These are phyloP conservation scores for Drosophila seguyi DNA, from an alignment of 1,140 invertebrate species.

Conservation along the genomic window DNA sequence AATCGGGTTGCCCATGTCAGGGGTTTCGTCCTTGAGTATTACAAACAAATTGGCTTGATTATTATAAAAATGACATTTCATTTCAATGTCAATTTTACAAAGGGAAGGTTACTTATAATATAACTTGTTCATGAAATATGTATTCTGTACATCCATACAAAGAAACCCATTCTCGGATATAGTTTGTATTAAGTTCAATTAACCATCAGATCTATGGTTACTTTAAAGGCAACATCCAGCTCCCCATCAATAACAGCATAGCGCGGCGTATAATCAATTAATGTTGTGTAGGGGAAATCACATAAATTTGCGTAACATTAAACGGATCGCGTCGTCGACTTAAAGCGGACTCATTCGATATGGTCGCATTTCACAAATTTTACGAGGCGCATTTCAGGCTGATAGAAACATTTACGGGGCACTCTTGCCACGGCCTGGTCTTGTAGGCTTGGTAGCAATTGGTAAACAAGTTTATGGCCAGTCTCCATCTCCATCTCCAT, in stretches of 20 bases:
- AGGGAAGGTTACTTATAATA: not conserved
- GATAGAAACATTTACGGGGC: constrained; percentile 76
- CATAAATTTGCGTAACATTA: constrained; percentile 79
- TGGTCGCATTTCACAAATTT: constrained; percentile 76
- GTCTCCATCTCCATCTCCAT: constrained; percentile 20
- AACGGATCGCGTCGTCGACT: constrained; percentile 62
- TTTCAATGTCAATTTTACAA: not conserved
- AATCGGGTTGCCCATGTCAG: constrained; percentile 9
- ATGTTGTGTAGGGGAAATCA: constrained; percentile 68
- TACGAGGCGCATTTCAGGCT: constrained; percentile 75
- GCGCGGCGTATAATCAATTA: constrained; percentile 64
- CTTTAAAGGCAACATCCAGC: constrained; percentile 1
- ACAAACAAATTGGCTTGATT: constrained; percentile 23
- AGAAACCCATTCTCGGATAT: no score
- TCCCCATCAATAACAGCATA: constrained; percentile 16
- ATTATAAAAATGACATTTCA: constrained; percentile 15
- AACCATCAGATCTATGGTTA: constrained; percentile 10
- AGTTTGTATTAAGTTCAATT: not conserved
- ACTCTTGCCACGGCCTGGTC: constrained; percentile 17
- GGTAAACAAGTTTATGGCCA: constrained; percentile 59
- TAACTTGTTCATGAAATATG: not conserved
- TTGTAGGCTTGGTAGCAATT: constrained; percentile 48
- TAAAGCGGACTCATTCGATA: constrained; percentile 48
- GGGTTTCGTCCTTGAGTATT: not conserved
- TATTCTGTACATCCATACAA: not conserved